phyloP scores from a whole-genome alignment of 2,113 vertebrate species.

The Smithornis capensis region DNA sequence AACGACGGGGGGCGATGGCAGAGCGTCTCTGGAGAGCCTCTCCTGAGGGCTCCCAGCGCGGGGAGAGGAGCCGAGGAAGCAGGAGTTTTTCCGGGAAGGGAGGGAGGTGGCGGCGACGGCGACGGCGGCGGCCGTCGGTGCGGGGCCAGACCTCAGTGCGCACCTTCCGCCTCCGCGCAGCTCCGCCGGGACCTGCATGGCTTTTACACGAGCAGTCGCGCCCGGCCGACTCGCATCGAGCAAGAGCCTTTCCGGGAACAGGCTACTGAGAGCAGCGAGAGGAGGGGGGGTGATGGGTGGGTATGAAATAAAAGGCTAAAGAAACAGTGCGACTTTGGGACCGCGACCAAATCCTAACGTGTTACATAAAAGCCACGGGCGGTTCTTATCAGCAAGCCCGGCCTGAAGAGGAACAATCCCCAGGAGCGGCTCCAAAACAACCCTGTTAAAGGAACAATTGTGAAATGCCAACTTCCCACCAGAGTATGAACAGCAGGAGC shows the following conservation, averaged over 20 bases:
- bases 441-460: slow-evolving; percentile 62
- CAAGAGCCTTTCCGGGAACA: slow-evolving; percentile 37
- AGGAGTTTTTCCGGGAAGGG: not conserved
- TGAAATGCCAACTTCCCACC: slow-evolving; percentile 61
- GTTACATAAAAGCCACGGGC: slow-evolving; percentile 75
- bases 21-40: too few species aligned
- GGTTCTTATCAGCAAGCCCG: slow-evolving; percentile 56
- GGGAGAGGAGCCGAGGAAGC: not conserved
- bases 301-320: slow-evolving; percentile 61
- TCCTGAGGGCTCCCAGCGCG: not conserved
- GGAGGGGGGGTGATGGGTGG: not conserved
- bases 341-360: slow-evolving; percentile 69
- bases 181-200: not conserved
- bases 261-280: not conserved
- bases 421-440: slow-evolving; percentile 61
- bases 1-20: not conserved
- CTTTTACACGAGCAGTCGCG: not conserved
- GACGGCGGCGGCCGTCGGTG: not conserved
- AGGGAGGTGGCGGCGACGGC: not conserved
- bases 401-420: slow-evolving; percentile 56
- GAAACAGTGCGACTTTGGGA: slow-evolving; percentile 63
- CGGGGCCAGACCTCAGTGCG: not conserved
- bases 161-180: not conserved
- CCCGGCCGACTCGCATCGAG: not conserved
- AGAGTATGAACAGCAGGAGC: slow-evolving; percentile 50